These are phyloP conservation scores for Diarsia rubi DNA, from an alignment of 2,888 invertebrate genomes.

Conservation along the genomic window DNA sequence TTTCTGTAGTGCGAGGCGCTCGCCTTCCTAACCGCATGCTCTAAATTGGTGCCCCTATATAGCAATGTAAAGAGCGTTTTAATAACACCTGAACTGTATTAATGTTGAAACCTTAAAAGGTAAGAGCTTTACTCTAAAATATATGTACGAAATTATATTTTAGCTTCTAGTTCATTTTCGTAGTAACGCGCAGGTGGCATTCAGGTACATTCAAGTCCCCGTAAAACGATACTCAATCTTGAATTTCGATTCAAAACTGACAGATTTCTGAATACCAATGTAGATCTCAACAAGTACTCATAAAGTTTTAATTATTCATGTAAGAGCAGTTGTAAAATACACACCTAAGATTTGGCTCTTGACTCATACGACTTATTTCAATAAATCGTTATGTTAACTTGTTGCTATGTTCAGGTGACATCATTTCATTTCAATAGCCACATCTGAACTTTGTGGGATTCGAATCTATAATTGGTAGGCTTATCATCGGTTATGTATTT, in stretches of 20 bases:
- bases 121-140: background rate
- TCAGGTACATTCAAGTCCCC: background rate
- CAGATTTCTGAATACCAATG: background rate
- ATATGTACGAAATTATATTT: conserved; percentile 17
- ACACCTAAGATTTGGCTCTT: background rate
- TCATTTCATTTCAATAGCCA: background rate
- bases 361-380: background rate
- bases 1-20: conserved; percentile 26
- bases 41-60: conserved; percentile 31
- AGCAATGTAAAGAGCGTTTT: conserved; percentile 30
- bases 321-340: background rate
- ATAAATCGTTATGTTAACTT: background rate
- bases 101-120: conserved; percentile 9
- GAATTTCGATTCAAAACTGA: conserved; percentile 4
- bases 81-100: conserved; percentile 39
- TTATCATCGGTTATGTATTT: background rate
- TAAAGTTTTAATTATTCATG: conserved; percentile 7
- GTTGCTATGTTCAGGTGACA: background rate
- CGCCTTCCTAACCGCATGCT: conserved; percentile 39
- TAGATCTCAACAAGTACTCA: background rate
- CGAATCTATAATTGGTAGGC: background rate
- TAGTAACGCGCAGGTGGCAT: conserved; percentile 12
- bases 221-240: conserved; percentile 8
- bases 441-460: background rate
- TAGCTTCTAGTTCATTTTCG: conserved; percentile 13